Base-by-base conservation (phyloP, 2,888 invertebrate species). In the Galeruca laticollis region DNA sequence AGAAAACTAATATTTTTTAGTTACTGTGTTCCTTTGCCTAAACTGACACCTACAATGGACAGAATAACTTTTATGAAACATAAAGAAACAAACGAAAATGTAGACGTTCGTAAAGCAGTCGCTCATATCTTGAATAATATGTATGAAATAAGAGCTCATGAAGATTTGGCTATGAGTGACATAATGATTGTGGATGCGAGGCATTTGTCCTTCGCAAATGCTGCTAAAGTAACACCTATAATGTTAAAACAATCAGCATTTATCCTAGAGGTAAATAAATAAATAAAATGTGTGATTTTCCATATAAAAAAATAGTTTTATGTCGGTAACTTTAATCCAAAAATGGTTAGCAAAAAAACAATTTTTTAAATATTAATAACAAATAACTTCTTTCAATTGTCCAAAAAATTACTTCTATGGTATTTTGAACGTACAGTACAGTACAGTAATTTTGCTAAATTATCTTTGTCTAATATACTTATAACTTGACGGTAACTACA, bases 211-310 rank as follows among this genome's bases (percentile, higher is more conserved):
- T 40, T 71, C 5, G 68, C 71, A 2, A 65, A 68, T 18, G 26
- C 66, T 8, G 56, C 68, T 6, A 71, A 71, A 66, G 33, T 71
- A 10, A 73, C 57, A 52, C 73, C 71, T 4, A 54, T 73, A 60
- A 43, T 59, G 1, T 18, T 75, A n/a, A 75, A 71, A 51, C 71
- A 75, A 40, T 4, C 47, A 15, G 63, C 73, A 4, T 47, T 70
- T n/a, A 59, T 71, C n/a, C 56, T 73, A 51, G 73, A 75, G 70
- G 74, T 75, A 54, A n/a, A n/a, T n/a, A n/a, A n/a, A n/a, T n/a
- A n/a, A n/a, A n/a, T n/a, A n/a, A n/a, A n/a, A n/a, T n/a, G n/a
- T n/a, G n/a, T n/a, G n/a, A n/a, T n/a, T n/a, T n/a, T n/a, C n/a
- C n/a, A n/a, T n/a, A n/a, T n/a, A n/a, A n/a, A n/a, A n/a, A n/a